phyloP scores from a whole-genome alignment of 2,797 vertebrate species.

The Orestias chungarensis region DNA sequence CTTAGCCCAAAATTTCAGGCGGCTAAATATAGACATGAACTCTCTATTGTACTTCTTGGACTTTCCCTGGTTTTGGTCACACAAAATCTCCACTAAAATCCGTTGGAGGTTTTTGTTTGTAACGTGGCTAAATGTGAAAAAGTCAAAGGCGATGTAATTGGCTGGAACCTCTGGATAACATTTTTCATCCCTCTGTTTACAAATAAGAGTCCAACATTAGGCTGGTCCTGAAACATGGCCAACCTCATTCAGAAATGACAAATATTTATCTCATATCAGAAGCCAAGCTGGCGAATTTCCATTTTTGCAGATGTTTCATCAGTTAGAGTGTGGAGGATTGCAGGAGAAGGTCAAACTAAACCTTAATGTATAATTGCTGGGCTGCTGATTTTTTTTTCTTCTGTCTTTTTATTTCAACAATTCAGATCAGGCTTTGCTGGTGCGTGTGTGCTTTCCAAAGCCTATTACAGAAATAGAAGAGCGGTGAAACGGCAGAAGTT shows the following conservation, averaged over 20 bases:
- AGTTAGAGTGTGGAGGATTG: background rate
- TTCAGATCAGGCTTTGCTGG: background rate
- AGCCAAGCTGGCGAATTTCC: background rate
- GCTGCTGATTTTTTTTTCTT: background rate
- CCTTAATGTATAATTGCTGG: background rate
- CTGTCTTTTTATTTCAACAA: background rate
- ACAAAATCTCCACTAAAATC: background rate
- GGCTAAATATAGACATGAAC: background rate
- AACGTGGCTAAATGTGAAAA: too few relatives aligned
- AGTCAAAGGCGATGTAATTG: background rate
- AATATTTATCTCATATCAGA: background rate
- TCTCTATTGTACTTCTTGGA: too few relatives aligned
- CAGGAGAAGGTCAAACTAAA: background rate
- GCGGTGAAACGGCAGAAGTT: constrained; percentile 47
- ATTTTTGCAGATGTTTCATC: background rate
- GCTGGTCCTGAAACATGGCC: background rate
- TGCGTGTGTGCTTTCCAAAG: constrained; percentile 1
- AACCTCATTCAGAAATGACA: background rate
- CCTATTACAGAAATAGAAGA: constrained; percentile 2
- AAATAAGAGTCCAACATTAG: background rate
- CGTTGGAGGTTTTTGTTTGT: background rate
- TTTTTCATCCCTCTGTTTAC: background rate
- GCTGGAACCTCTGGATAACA: background rate
- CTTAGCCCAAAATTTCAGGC: background rate
- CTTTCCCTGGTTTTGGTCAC: background rate